phyloP scores from a whole-genome alignment of 2,113 vertebrate species.

The Indicator indicator region DNA sequence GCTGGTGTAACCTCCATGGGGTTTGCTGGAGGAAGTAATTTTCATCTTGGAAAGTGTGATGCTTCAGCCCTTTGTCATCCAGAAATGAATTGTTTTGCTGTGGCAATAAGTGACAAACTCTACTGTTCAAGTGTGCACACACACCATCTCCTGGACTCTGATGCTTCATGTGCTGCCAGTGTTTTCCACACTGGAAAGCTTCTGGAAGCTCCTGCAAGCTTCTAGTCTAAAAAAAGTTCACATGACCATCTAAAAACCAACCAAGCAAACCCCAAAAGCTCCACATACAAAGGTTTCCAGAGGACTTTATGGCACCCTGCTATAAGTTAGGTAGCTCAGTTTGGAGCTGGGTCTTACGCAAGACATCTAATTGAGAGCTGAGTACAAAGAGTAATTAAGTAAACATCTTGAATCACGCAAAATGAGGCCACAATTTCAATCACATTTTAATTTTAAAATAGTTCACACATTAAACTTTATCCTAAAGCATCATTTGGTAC shows the following conservation, averaged over 20 bases:
- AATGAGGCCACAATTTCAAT: conserved; percentile 46
- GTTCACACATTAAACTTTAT: conserved; percentile 63
- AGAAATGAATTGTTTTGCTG: not conserved
- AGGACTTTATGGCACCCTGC: not conserved
- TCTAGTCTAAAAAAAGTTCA: not conserved
- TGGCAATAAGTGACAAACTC: not conserved
- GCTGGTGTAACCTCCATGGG: not conserved
- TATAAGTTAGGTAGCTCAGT: not conserved
- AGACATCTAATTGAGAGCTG: not conserved
- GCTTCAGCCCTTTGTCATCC: conserved; percentile 11
- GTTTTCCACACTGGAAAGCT: no score
- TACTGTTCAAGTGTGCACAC: not conserved
- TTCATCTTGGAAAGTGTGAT: not conserved
- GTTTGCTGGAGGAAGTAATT: not conserved
- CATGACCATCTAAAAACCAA: not conserved
- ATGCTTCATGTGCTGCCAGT: fast-evolving
- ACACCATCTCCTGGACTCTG: not conserved
- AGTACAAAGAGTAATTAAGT: conserved; percentile 40
- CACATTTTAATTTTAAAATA: conserved; percentile 50
- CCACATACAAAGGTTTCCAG: not conserved
- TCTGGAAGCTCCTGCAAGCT: not conserved
- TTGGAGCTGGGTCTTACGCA: not conserved
- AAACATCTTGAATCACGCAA: conserved; percentile 27
- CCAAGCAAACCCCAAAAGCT: not conserved
- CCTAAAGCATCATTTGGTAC: conserved; percentile 33